These are phyloP conservation scores for Planiliza haematocheilus DNA, from an alignment of 2,113 vertebrate genomes.

Conservation along the genomic window DNA sequence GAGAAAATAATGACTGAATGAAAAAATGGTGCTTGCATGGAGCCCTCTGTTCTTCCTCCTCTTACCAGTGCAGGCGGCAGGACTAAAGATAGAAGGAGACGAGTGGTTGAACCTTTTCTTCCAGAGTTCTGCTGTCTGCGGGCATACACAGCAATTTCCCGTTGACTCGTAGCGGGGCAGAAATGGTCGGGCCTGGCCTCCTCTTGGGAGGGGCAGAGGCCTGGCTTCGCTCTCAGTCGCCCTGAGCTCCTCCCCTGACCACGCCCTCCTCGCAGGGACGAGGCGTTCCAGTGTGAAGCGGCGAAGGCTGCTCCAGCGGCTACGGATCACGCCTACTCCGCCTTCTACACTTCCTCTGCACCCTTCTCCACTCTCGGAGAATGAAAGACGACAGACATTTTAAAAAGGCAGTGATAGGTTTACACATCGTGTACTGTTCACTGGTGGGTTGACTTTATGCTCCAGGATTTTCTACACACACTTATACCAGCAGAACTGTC, in stretches of 20 bases:
- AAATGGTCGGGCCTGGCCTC: conserved; percentile 11
- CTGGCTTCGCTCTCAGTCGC: conserved; percentile 15
- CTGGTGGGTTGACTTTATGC: too few species aligned
- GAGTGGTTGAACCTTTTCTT: conserved; percentile 68
- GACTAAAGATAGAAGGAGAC: conserved; percentile 57
- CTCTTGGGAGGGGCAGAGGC: conserved; percentile 25
- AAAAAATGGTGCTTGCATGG: neutral
- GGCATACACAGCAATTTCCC: conserved; percentile 57
- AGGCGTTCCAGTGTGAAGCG: conserved; percentile 64
- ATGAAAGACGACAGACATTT: conserved; percentile 19
- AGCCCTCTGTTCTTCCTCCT: conserved; percentile 23
- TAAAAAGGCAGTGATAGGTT: neutral
- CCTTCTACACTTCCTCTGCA: conserved; percentile 21
- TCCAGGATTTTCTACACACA: neutral
- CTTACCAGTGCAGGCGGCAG: conserved; percentile 68
- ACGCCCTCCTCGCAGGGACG: conserved; percentile 42
- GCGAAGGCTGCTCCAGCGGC: conserved; percentile 66
- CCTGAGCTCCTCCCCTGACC: conserved; percentile 62
- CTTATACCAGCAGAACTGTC: too few species aligned
- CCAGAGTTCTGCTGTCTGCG: conserved; percentile 39
- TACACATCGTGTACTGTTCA: neutral
- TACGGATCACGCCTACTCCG: neutral
- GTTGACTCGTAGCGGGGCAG: conserved; percentile 62
- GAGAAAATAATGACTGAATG: neutral
- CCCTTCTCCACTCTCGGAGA: conserved; percentile 42